Evolutionary conservation across 2,797 vertebrate genomes (phyloP).

Genomic region (Otus scops): DNA sequence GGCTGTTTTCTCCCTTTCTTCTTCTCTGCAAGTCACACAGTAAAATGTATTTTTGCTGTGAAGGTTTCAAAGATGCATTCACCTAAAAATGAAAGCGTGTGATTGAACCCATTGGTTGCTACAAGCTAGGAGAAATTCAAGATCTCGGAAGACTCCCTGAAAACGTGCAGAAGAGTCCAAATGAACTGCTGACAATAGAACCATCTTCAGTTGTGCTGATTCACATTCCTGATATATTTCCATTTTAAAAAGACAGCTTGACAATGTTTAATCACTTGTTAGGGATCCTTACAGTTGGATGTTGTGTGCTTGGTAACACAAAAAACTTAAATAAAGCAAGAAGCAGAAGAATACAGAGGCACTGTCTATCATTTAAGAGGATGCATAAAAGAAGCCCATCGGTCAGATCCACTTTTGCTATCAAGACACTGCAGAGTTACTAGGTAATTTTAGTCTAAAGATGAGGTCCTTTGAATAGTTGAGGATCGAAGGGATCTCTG

Average conservation of each 20-base stretch:
- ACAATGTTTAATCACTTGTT: not conserved
- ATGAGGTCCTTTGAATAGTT: accelerated
- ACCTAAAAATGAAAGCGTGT: not conserved
- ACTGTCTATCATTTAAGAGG: not conserved
- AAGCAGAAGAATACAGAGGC: not conserved
- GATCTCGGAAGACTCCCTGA: not conserved
- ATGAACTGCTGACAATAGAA: not conserved
- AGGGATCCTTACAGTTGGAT: not conserved
- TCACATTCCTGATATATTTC: not conserved
- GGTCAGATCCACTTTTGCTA: not conserved
- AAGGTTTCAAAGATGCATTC: not conserved
- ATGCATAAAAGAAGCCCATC: not conserved
- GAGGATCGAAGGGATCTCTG: not conserved
- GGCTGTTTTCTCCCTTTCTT: not conserved
- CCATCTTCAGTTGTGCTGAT: not conserved
- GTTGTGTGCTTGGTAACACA: not conserved
- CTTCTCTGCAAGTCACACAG: not conserved
- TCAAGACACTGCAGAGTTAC: not conserved
- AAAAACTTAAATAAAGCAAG: not conserved
- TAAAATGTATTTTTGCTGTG: not conserved
- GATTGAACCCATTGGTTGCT: not conserved
- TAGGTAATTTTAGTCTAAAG: not conserved
- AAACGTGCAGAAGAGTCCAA: not conserved
- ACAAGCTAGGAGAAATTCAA: not conserved
- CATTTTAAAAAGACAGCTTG: not conserved